Base-by-base conservation (phyloP, 2,113 vertebrate species). In the Promerops cafer region DNA sequence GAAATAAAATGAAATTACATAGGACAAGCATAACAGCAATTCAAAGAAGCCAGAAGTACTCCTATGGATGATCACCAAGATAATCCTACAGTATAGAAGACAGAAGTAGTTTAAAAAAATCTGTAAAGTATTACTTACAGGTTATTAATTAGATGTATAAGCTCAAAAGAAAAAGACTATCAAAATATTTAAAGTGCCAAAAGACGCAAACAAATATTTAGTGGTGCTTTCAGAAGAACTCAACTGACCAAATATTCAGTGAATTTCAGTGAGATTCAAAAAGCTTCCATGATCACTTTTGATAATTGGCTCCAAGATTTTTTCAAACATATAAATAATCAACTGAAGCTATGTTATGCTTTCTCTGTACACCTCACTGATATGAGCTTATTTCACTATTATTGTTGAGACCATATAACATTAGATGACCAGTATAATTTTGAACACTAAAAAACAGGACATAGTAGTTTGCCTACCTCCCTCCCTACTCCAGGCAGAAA, bases 401-500 rank as follows among this genome's bases (percentile, higher is more conserved):
- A n/a, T 45, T 64, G 35, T 80, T 53, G 33, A 78, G 75, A 50
- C 14, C 17, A 31, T 6, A 6, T 15, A n/a, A 44, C 7, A 70
- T 63, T 53, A 59, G 28, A 50, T 28, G 15, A 53, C 42, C 4
- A 6, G 15, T 31, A n/a, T 35, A 74, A 24, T 74, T 89, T 21
- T 54, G 52, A 77, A 90, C 27, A 35, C 5, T 56, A 50, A n/a
- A 79, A 93, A 65, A 24, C 13, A 69, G 10, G 8, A 76, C 12
- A 49, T 2, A 35, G 56, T 21, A 31, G 0, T 6, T 27, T 3
- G 7, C 28, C 2, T 66, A 21, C 10, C 16, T 23, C 3, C 4
- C 17, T 18, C 4, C 10, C 4, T 19, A 2, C 2, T 1, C 9
- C 20, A 30, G 1, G 4, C 19, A 53, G 50, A 84, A 89, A 26